phyloP scores from a whole-genome alignment of 2,113 vertebrate genomes.

The Neofelis nebulosa region DNA sequence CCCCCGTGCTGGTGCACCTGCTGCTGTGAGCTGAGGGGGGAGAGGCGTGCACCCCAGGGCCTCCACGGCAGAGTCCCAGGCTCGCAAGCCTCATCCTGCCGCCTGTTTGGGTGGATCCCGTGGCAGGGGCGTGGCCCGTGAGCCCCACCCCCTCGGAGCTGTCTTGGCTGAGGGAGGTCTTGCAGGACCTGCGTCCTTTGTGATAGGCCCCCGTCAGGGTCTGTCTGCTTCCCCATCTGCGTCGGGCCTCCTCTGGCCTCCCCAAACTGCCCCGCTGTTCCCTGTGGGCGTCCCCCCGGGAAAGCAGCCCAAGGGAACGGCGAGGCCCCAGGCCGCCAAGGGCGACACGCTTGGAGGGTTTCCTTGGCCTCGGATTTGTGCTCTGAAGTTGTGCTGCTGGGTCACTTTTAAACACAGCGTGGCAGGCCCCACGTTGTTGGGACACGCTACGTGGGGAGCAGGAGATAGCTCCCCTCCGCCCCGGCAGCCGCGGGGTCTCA shows the following conservation, averaged over 20 bases:
- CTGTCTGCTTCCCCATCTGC: background rate
- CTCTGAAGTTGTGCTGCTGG: background rate
- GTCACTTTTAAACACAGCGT: background rate
- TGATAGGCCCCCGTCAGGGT: background rate
- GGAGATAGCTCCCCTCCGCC: background rate
- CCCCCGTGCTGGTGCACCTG: background rate
- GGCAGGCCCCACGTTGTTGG: background rate
- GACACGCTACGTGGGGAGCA: background rate
- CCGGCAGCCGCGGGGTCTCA: rapidly evolving
- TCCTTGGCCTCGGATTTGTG: slow-evolving; percentile 44
- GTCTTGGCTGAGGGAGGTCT: background rate
- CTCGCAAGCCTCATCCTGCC: background rate
- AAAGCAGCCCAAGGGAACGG: slow-evolving; percentile 51
- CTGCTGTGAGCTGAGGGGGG: background rate
- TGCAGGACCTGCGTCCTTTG: background rate
- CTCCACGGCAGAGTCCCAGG: background rate
- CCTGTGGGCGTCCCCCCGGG: background rate
- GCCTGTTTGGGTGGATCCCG: rapidly evolving
- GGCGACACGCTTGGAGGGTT: slow-evolving; percentile 63
- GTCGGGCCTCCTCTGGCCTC: background rate
- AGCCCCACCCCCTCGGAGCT: background rate
- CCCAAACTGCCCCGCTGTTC: background rate
- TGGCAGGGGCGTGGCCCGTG: background rate
- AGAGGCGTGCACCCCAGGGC: background rate
- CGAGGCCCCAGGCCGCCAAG: slow-evolving; percentile 68